Base-by-base conservation (phyloP, 2,888 invertebrate genomes). In the Tipula lateralis region DNA sequence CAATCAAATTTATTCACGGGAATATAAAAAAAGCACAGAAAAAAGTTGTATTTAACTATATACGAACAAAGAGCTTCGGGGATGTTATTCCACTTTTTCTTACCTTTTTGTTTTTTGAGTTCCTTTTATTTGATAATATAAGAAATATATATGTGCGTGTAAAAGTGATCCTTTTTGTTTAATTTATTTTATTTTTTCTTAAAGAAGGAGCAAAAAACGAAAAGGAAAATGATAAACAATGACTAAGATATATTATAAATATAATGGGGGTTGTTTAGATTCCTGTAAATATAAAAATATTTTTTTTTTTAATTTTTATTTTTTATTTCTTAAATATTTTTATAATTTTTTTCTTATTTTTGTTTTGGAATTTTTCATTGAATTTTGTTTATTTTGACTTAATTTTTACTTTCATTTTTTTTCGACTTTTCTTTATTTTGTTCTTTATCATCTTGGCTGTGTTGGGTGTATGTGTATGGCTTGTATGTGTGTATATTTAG, bases 201-300 rank as follows among this genome's bases (percentile, higher is more conserved):
- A 24, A 24, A 66, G 24, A 66, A 66, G 66, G 66, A 66, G 16
- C 16, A n/a, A n/a, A 44, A 44, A 16, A 44, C n/a, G 39, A 39
- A 39, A 39, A 39, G 32, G 5, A 36, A 16, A 44, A 44, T 16
- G 16, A 16, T 16, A 7, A 44, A 50, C 44, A 50, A 24, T 66
- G 66, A 66, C 66, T 66, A 66, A 66, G 66, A 16, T 44, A 66
- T 66, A n/a, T n/a, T n/a, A n/a, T n/a, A n/a, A n/a, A n/a, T n/a
- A 66, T 12, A 66, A 66, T 24, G 66, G 24, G 66, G 66, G 66
- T 66, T 66, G 24, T 9, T 66, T 66, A 66, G 66, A 66, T 66
- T 66, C 66, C 24, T 66, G 19, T 12, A 24, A 66, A 66, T 24
- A 66, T 24, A 66, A 66, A 66, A 66, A 24, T 24, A 44, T 44